phyloP scores from a whole-genome alignment of 2,888 invertebrate species.

The Drosophila melanosoma region DNA sequence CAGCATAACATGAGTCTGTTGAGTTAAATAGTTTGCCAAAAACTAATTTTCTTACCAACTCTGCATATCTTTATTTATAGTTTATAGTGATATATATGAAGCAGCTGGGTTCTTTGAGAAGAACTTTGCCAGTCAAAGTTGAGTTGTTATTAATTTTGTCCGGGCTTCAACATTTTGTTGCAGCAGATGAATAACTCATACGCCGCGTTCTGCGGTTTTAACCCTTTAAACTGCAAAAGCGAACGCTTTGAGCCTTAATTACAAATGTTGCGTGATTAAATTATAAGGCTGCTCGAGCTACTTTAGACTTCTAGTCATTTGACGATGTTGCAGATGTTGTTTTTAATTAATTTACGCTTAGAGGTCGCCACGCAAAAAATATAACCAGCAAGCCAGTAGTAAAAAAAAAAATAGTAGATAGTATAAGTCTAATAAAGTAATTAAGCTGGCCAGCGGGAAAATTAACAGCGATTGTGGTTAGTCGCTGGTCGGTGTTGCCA shows the following conservation, averaged over 20 bases:
- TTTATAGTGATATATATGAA: conserved; percentile 1
- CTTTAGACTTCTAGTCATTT: conserved; percentile 22
- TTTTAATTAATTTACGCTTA: conserved; percentile 71
- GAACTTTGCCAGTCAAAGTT: conserved; percentile 36
- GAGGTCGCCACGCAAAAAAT: conserved; percentile 50
- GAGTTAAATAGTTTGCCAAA: not conserved
- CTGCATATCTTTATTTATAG: not conserved
- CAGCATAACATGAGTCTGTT: not conserved
- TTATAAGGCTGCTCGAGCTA: conserved; percentile 46
- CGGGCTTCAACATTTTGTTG: conserved; percentile 38
- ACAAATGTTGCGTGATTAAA: conserved; percentile 55
- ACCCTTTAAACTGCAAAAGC: conserved; percentile 12
- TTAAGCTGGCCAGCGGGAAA: conserved; percentile 38
- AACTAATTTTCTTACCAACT: not conserved
- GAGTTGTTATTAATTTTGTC: conserved; percentile 50
- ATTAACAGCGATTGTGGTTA: conserved; percentile 44
- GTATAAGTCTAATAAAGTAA: conserved; percentile 18
- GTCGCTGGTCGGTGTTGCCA: conserved; percentile 27
- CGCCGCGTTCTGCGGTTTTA: conserved; percentile 26
- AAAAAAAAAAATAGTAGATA: conserved; percentile 11
- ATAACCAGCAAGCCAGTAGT: conserved; percentile 36
- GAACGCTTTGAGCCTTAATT: conserved; percentile 39
- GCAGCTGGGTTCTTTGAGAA: not conserved
- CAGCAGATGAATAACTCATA: conserved; percentile 54
- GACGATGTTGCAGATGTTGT: conserved; percentile 50